A percentile compares a stretch with the other conserved stretches of the same genome.
These are phyloP conservation scores for Chaetogeoica ovagalla DNA, from an alignment of 2,888 invertebrate genomes.

Conservation along the genomic window DNA sequence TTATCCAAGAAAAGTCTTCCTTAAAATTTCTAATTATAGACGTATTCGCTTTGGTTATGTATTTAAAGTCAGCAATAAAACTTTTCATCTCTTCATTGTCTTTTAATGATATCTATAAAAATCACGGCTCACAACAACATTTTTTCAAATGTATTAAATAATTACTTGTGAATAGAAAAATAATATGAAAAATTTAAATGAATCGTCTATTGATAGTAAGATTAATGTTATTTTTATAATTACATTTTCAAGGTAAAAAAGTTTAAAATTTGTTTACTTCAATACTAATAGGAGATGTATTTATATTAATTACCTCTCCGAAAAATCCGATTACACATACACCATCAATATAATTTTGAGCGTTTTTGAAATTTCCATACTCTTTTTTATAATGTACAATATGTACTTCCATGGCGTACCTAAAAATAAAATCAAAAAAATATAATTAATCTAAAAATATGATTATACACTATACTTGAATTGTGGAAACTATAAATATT, in stretches of 20 bases:
- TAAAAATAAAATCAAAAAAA: slow-evolving; percentile 57
- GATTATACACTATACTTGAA: background rate
- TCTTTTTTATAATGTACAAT: slow-evolving; percentile 77
- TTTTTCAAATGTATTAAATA: background rate
- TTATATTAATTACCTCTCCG: slow-evolving; percentile 50
- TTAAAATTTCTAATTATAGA: slow-evolving; percentile 44
- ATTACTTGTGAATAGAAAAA: background rate
- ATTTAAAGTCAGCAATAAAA: slow-evolving; percentile 40
- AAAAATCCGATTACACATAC: slow-evolving; percentile 73
- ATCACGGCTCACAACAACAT: background rate
- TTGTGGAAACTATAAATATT: too few species aligned
- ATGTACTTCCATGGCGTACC: slow-evolving; percentile 77
- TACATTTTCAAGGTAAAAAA: too few species aligned
- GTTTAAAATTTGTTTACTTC: too few species aligned
- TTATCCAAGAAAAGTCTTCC: slow-evolving; percentile 53
- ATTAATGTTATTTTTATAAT: background rate
- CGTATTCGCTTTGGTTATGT: slow-evolving; percentile 10
- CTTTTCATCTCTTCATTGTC: slow-evolving; percentile 49
- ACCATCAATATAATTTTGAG: slow-evolving; percentile 71
- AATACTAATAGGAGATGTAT: too few species aligned
- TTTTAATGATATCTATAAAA: slow-evolving; percentile 9
- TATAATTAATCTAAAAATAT: too few species aligned
- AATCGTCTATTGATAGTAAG: background rate
- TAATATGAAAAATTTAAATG: background rate
- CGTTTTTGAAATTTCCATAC: slow-evolving; percentile 68